Base-by-base conservation (phyloP, 1,140 invertebrate species). In the Drosophila mojavensis region DNA sequence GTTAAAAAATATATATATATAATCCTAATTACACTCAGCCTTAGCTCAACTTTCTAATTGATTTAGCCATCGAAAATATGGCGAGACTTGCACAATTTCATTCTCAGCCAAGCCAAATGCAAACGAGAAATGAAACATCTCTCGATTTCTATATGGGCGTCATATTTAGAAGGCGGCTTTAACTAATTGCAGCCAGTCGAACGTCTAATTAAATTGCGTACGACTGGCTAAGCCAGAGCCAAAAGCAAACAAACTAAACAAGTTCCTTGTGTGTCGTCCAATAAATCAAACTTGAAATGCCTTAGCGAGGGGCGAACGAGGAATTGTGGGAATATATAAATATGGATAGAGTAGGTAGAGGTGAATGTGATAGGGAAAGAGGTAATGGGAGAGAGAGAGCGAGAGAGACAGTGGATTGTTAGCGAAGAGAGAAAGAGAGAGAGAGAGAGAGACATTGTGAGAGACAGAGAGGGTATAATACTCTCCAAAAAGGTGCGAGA, bases 51-150 rank as follows among this genome's bases (percentile, higher is more conserved):
- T 82, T 63, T 82, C 68, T 62, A 83, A 86, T 88, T 79, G 77
- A 69, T 79, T 86, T 72, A 77, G 66, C 75, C 78, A 80, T 82
- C 78, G 66, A 10, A 63, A 33, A 33, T 74, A 73, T 55, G 30
- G 9, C 28, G 28, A 4, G 28, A 30, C 28, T 30, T 30, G 4
- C 28, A 4, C 5, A 5, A 3, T 6, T 6, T 30, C 28, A 30
- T 30, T 30, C 28, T 30, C 28, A 30, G 33, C 6, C 26, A 48
- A 28, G 10, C 43, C 47, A 13, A 48, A 60, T 26, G 26, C 47
- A 36, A 48, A 51, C 41, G 20, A 56, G 24, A 24, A 24, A 13
- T 24, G 9, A 41, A 30, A 13, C 15, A 41, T 36, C 51, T 48
- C 43, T 33, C 58, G 28, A 5, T 15, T 45, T 15, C 43, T 60